Conservation (phyloP, 30 jellyfish, hydroid and myxozoan species). For the Hydra vulgaris region DNA sequence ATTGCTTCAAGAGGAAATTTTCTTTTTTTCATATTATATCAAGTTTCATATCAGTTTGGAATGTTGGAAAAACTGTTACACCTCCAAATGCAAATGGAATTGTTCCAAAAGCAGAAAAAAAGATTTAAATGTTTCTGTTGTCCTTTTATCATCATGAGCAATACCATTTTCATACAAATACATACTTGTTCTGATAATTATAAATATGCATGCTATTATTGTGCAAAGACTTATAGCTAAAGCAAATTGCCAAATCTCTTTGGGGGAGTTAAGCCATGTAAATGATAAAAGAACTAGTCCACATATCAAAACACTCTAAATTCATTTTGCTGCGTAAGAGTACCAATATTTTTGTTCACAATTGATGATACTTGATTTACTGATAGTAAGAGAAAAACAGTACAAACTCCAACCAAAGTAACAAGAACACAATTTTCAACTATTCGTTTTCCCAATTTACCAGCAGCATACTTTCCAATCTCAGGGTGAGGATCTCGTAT, state of each 20-base stretch:
- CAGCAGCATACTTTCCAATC: conserved; percentile 58
- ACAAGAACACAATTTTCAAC: conserved; percentile 62
- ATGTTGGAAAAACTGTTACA: conserved; percentile 78
- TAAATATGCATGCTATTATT: conserved; percentile 20
- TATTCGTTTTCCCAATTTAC: conserved; percentile 55
- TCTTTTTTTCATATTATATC: too few relatives aligned
- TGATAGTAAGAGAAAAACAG: conserved; percentile 63
- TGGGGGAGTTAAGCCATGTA: conserved; percentile 38
- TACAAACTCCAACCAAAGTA: conserved; percentile 72
- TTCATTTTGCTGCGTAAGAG: conserved; percentile 30
- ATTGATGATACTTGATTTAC: conserved; percentile 58
- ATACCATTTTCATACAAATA: conserved; percentile 1
- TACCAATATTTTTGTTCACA: conserved; percentile 43
- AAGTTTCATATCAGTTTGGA: conserved; percentile 83
- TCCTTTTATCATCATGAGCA: conserved; percentile 1
- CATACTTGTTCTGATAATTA: conserved; percentile 21
- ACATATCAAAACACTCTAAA: conserved; percentile 31
- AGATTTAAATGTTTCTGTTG: conserved; percentile 40
- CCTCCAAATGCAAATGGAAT: conserved; percentile 90
- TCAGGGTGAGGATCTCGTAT: conserved; percentile 91
- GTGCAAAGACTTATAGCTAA: conserved; percentile 30
- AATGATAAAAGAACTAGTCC: conserved; percentile 26
- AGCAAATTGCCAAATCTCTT: conserved; percentile 44
- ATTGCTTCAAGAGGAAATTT: conserved; percentile 61
- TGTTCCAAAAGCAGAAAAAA: conserved; percentile 81